phyloP scores from a whole-genome alignment of 2,797 vertebrate genomes.

The Remorina albescens region DNA sequence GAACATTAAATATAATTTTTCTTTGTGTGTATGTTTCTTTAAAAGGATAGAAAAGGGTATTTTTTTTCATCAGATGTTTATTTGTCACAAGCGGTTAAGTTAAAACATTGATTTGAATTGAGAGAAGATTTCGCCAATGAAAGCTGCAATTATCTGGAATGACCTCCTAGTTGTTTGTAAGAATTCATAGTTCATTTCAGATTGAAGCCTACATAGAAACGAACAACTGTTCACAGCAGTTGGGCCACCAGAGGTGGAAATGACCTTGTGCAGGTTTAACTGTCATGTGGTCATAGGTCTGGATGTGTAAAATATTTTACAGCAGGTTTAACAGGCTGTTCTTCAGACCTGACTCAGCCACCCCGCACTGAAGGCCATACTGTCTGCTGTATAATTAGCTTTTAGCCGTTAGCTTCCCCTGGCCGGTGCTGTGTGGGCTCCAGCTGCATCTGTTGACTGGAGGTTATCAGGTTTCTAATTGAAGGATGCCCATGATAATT shows the following conservation, averaged over 20 bases:
- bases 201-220: too few species aligned
- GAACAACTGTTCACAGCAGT: not conserved
- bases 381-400: constrained; percentile 48
- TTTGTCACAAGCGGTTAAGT: not conserved
- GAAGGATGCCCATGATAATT: constrained; percentile 77
- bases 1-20: constrained; percentile 4
- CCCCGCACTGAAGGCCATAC: constrained; percentile 32
- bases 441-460: constrained; percentile 69
- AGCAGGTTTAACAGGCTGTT: constrained; percentile 52
- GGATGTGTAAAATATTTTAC: constrained; percentile 42
- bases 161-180: too few species aligned
- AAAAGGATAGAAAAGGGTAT: not conserved
- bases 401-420: constrained; percentile 50
- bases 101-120: not conserved
- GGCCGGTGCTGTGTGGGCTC: constrained; percentile 45
- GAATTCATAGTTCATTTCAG: too few species aligned
- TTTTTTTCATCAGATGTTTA: not conserved
- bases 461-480: constrained; percentile 77
- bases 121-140: not conserved
- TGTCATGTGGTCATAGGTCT: constrained; percentile 42
- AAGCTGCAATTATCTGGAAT: constrained; percentile 1
- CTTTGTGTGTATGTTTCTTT: not conserved
- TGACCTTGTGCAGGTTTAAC: constrained; percentile 30
- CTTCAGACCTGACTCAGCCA: constrained; percentile 33
- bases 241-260: not conserved